These are phyloP conservation scores for Nymphalis urticae DNA, from an alignment of 2,888 invertebrate species.

Conservation along the genomic window DNA sequence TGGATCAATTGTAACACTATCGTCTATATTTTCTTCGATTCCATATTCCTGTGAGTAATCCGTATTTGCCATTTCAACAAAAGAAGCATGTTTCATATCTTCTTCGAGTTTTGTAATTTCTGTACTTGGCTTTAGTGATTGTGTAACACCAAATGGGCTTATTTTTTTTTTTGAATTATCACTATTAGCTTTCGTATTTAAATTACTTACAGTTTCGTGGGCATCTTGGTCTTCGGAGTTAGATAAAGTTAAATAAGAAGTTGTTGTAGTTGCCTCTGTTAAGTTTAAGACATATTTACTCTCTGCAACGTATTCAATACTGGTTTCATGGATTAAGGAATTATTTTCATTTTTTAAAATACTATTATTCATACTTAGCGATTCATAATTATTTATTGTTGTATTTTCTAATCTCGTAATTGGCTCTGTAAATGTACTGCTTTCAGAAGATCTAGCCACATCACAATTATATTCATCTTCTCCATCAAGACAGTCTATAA, in stretches of 20 bases:
- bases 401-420: slow-evolving; percentile 35
- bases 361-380: not conserved
- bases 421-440: slow-evolving; percentile 19
- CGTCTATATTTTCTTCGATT: slow-evolving; percentile 37
- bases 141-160: not conserved
- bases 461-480: slow-evolving; percentile 90
- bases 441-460: slow-evolving; percentile 42
- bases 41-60: slow-evolving; percentile 44
- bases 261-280: slow-evolving; percentile 3
- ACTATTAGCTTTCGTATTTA: not conserved
- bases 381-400: slow-evolving; percentile 13
- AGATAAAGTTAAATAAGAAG: not conserved
- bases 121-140: slow-evolving; percentile 13
- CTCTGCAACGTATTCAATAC: not conserved
- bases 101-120: slow-evolving; percentile 30
- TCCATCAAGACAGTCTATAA: slow-evolving; percentile 88
- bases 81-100: slow-evolving; percentile 51
- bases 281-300: not conserved
- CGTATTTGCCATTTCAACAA: slow-evolving; percentile 48
- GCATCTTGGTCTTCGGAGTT: not conserved
- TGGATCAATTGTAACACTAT: slow-evolving; percentile 49
- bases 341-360: not conserved
- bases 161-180: not conserved
- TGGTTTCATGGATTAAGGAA: not conserved
- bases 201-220: not conserved